Conservation (phyloP, 2,113 vertebrate species). For the Petrocephalus zakoni region DNA sequence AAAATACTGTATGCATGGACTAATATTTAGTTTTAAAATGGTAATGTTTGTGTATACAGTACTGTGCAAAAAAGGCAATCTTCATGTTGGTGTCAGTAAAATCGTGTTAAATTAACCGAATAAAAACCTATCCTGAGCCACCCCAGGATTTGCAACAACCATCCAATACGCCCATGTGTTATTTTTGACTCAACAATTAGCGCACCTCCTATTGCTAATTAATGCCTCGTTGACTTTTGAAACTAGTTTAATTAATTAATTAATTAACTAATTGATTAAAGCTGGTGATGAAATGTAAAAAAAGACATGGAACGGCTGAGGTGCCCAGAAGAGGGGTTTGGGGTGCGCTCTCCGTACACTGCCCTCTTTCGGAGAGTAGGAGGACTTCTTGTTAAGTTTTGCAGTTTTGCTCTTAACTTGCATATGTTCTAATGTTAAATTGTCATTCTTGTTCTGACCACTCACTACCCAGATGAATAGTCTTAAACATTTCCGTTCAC, state of each 20-base stretch:
- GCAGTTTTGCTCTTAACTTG: background rate
- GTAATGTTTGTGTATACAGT: background rate
- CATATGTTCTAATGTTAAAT: background rate
- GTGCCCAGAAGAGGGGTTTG: background rate
- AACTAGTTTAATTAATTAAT: background rate
- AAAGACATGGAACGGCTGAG: background rate
- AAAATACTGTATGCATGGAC: background rate
- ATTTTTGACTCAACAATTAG: background rate
- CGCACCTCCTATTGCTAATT: background rate
- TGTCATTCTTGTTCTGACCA: background rate
- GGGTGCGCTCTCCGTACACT: too few relatives aligned
- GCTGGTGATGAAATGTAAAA: background rate
- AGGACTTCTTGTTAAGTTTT: background rate
- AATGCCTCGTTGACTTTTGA: background rate
- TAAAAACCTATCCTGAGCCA: background rate
- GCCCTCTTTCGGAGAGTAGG: too few relatives aligned
- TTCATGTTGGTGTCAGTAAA: background rate
- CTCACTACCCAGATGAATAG: background rate
- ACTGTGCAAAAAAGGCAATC: background rate
- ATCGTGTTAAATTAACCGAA: background rate
- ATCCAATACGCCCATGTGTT: background rate
- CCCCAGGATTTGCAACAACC: background rate
- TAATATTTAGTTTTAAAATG: background rate
- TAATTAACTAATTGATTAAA: background rate
- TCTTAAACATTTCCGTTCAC: background rate